Base-by-base conservation (phyloP, 1,140 invertebrate genomes). In the Caenorhabditis brenneri region DNA sequence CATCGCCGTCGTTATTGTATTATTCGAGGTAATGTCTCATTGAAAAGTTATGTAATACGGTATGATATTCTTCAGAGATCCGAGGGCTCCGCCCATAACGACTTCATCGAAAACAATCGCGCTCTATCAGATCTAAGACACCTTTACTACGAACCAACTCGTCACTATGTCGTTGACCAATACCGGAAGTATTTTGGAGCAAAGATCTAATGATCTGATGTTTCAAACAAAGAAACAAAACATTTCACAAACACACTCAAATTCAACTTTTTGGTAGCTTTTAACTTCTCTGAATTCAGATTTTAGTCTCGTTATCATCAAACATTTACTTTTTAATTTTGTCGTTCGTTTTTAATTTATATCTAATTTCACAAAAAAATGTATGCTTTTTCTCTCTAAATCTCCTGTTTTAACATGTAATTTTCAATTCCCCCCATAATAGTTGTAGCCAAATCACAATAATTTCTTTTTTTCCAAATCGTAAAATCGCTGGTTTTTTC, bases 1-100 rank as follows among this genome's bases (percentile, higher is more conserved):
- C 2, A 22, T 79, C 9, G 83, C 82, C 1, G 33, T 84, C 10
- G 82, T 58, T 53, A 84, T 86, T 81, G 82, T 81, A 15, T 19
- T 86, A 3, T 86, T 86, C 48, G 85, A 86, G 81, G 85, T 86
- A 79, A 42, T 42, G 5, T 12, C 39, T n/a, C n/a, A n/a, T n/a
- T 42, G 39, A 12, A 42, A 42, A n/a, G n/a, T n/a, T n/a, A n/a
- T n/a, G n/a, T n/a, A n/a, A n/a, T n/a, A n/a, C 39, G 39, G 12
- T 12, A 36, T 33, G 16, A 19, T 51, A 24, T 55, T 33, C 39
- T 81, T 55, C 65, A 82, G 80, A 42, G 60, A 60, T 51, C 55
- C 51, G 81, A 85, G 48, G 48, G 22, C 39, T 79, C 58, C 15
- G 39, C 60, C 4, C 74, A 39, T 24, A 83, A 78, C 42, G 81